Conservation (phyloP, 1,140 invertebrate species). For the Phortica variegata region DNA sequence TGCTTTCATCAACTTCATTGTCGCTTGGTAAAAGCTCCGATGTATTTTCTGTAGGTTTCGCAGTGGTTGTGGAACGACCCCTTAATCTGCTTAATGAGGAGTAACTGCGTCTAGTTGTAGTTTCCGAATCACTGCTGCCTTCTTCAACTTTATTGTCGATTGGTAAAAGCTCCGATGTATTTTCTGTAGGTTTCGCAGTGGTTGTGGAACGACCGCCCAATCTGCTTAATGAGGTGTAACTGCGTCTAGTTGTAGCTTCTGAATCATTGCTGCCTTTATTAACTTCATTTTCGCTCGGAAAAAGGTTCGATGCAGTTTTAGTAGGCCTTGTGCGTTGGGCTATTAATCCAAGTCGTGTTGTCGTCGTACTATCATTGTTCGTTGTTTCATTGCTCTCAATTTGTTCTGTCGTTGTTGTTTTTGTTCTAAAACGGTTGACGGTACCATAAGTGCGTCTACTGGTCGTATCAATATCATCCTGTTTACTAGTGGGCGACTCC, state of each 20-base stretch:
- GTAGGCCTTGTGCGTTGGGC: too few relatives aligned
- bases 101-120: background rate
- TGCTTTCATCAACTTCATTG: background rate
- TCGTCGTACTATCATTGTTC: too few relatives aligned
- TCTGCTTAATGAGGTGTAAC: background rate
- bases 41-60: too few relatives aligned
- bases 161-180: too few relatives aligned
- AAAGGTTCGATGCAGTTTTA: too few relatives aligned
- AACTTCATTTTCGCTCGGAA: background rate
- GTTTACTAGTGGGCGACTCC: background rate
- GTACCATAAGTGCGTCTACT: slow-evolving; percentile 11
- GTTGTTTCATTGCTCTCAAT: background rate
- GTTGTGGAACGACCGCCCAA: background rate
- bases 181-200: too few relatives aligned
- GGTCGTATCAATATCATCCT: background rate
- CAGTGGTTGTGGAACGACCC: background rate
- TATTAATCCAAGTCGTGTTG: too few relatives aligned
- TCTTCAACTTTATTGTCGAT: background rate
- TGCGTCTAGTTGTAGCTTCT: background rate
- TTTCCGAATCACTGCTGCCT: background rate
- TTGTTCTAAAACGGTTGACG: slow-evolving; percentile 19
- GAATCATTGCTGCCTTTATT: background rate
- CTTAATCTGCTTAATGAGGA: background rate
- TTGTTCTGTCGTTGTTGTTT: slow-evolving; percentile 10
- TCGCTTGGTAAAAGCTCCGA: background rate